Evolutionary conservation across 30 jellyfish, hydroid and myxozoan species (phyloP), one percentile per base, ranked within the genome.

Genomic region (Pelagia noctiluca): DNA sequence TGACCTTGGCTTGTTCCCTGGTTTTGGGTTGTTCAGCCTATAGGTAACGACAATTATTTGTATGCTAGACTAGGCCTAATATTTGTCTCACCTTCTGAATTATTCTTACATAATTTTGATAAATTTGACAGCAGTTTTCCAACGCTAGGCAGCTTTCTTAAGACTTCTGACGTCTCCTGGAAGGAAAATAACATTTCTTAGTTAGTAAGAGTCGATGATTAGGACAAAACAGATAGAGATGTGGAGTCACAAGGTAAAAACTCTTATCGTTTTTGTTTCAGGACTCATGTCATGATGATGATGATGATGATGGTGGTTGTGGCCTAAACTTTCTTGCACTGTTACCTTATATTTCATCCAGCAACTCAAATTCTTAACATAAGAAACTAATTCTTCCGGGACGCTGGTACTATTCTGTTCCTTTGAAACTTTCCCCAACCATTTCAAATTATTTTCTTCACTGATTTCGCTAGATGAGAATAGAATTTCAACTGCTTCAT

Each of bases 81-180:
- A n/a, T n/a, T n/a, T n/a, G n/a, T n/a, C n/a, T 16, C 57, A 81
- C 91, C 84, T 60, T 48, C 24, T 2, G 5, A 29, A 19, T n/a
- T 28, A 0, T 73, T 16, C 19, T 31, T 67, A 12, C n/a, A 46
- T 4, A 35, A 1, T 26, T 66, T 81, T 33, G 32, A 68, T 48
- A 31, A 34, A n/a, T 21, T 52, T n/a, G 84, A 81, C 1, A 81
- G 77, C 69, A 81, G 71, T 81, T 66, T 81, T 35, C 91, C 91
- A 4, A 38, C 25, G 80, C 83, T 81, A 47, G 91, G 91, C 35
- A 81, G 84, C 50, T 81, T 50, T 52, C 67, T 66, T 36, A 81
- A 47, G 37, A 81, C 67, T 16, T 34, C 91, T 21, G 47, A 54
- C 11, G 78, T 77, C 48, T 34, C 35, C 71, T 52, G 42, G 37